These are phyloP conservation scores for Nyctibius grandis DNA, from an alignment of 2,797 vertebrate species.

Conservation along the genomic window DNA sequence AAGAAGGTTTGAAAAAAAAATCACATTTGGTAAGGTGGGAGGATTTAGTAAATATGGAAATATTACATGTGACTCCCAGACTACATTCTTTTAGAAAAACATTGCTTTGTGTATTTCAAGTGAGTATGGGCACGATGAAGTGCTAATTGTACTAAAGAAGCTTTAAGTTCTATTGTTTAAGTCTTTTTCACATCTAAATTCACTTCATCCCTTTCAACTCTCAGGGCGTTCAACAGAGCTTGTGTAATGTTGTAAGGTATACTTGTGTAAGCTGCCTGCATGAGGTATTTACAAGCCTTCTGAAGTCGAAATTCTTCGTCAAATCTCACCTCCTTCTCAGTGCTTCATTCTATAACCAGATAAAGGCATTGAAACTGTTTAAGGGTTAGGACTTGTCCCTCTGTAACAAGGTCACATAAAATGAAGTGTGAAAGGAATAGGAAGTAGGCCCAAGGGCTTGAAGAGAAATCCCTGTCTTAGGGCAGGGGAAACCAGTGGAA, in stretches of 20 bases:
- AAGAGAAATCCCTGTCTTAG: background rate
- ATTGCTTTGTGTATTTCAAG: background rate
- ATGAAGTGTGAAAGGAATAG: background rate
- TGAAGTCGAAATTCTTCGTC: background rate
- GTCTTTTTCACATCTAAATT: background rate
- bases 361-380: background rate
- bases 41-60: background rate
- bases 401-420: fast-evolving
- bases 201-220: background rate
- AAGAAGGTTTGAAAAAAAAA: background rate
- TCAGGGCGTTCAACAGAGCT: background rate
- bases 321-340: background rate
- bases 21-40: background rate
- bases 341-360: background rate
- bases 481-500: background rate
- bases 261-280: background rate
- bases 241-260: background rate
- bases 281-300: background rate
- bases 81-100: background rate
- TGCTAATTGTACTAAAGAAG: background rate
- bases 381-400: background rate
- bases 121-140: background rate
- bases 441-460: fast-evolving
- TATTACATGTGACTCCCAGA: background rate
- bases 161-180: background rate